These are phyloP conservation scores for Echiichthys vipera DNA, from an alignment of 2,797 vertebrate species.

Conservation along the genomic window DNA sequence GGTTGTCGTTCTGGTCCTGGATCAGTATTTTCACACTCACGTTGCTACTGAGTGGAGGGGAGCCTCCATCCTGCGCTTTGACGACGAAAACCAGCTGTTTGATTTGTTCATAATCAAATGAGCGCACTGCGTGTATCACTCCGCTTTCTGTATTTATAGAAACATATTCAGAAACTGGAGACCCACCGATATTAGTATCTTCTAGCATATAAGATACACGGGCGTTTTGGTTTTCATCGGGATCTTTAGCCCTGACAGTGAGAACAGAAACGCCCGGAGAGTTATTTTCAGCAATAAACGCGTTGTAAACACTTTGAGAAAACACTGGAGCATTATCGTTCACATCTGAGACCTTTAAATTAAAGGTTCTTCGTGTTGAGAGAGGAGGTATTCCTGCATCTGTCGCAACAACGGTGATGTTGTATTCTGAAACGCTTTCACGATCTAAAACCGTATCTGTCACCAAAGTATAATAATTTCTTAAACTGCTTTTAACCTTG, in stretches of 20 bases:
- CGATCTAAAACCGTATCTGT: slow-evolving; percentile 69
- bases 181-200: slow-evolving; percentile 13
- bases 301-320: slow-evolving; percentile 44
- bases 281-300: slow-evolving; percentile 70
- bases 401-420: slow-evolving; percentile 66
- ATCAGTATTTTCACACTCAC: too few species aligned
- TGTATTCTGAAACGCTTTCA: slow-evolving; percentile 65
- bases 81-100: slow-evolving; percentile 62
- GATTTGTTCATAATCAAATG: slow-evolving; percentile 82
- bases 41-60: too few species aligned
- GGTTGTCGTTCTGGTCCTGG: too few species aligned
- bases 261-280: slow-evolving; percentile 62
- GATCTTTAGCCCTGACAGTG: slow-evolving; percentile 57
- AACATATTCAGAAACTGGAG: slow-evolving; percentile 20
- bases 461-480: slow-evolving; percentile 71
- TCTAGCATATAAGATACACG: slow-evolving; percentile 74
- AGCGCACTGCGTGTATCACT: slow-evolving; percentile 67
- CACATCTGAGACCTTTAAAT: slow-evolving; percentile 71
- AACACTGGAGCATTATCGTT: slow-evolving; percentile 77
- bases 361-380: slow-evolving; percentile 42
- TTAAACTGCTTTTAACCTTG: slow-evolving; percentile 60
- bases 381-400: slow-evolving; percentile 69
- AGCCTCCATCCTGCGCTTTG: too few species aligned
- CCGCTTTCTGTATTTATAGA: slow-evolving; percentile 75
- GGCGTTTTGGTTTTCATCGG: slow-evolving; percentile 76